phyloP scores from a whole-genome alignment of 2,888 invertebrate species.

The Heteromyza rotundicornis region DNA sequence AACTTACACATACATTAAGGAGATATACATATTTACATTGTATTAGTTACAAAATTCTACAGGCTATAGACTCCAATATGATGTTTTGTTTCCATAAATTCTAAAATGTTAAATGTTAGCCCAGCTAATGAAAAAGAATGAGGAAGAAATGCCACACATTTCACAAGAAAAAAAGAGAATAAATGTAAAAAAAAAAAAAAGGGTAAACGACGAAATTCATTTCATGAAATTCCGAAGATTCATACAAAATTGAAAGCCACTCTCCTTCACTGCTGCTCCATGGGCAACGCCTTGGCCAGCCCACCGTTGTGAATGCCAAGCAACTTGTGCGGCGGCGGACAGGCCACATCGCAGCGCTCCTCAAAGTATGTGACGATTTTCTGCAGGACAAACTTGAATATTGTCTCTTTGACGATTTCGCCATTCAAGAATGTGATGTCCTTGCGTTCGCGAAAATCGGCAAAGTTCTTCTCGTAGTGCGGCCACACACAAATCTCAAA shows the following conservation, averaged over 20 bases:
- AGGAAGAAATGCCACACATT: too few species aligned
- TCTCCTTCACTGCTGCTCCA: constrained; percentile 51
- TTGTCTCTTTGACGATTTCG: constrained; percentile 56
- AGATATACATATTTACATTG: constrained; percentile 5
- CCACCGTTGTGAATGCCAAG: constrained; percentile 34
- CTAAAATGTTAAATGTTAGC: not conserved
- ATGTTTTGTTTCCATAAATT: not conserved
- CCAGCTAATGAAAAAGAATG: too few species aligned
- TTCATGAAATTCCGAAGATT: too few species aligned
- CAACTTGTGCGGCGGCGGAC: constrained; percentile 52
- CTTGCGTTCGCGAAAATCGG: constrained; percentile 60
- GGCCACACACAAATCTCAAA: constrained; percentile 93
- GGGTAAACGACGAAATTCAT: not conserved
- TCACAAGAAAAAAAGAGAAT: too few species aligned
- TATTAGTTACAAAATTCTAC: constrained; percentile 1
- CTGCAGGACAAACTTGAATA: constrained; percentile 56
- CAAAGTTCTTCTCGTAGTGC: constrained; percentile 69
- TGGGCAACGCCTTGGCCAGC: constrained; percentile 43
- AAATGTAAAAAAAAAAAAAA: not conserved
- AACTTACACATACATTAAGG: not conserved
- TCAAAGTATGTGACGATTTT: constrained; percentile 53
- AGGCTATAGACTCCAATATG: too few species aligned
- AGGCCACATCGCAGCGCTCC: constrained; percentile 49
- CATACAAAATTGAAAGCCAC: not conserved
- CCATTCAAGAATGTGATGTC: constrained; percentile 60